phyloP scores from a whole-genome alignment of 2,113 vertebrate genomes.

The Chrysochloris asiatica region DNA sequence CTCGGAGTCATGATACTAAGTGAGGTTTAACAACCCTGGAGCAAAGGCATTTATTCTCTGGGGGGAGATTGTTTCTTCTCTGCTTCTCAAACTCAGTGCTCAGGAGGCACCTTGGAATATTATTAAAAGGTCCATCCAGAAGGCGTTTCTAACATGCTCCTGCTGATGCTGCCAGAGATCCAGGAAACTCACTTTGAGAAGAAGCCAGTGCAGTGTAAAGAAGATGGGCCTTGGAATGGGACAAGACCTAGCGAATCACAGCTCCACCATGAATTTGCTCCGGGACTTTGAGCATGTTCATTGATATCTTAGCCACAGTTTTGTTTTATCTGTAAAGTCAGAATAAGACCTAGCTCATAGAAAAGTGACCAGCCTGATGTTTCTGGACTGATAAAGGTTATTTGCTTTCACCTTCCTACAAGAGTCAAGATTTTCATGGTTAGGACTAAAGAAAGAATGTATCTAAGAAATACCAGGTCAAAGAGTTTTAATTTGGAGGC shows the following conservation, averaged over 20 bases:
- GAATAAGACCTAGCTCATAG: not conserved
- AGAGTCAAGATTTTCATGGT: not conserved
- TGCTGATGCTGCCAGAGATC: fast-evolving
- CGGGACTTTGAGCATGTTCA: not conserved
- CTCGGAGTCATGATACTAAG: not conserved
- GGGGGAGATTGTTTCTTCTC: not conserved
- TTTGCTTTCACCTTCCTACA: not conserved
- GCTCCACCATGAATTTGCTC: not conserved
- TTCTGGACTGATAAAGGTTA: not conserved
- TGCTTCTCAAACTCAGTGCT: not conserved
- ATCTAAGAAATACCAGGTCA: not conserved
- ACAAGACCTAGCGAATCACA: not conserved
- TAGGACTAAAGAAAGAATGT: not conserved
- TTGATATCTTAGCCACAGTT: not conserved
- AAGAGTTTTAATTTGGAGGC: too few species aligned
- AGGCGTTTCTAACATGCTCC: not conserved
- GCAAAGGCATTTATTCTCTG: not conserved
- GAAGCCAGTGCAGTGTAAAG: not conserved
- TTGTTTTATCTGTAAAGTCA: not conserved
- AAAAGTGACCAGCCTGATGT: not conserved
- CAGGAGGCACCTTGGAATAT: not conserved
- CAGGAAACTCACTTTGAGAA: not conserved
- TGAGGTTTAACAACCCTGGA: not conserved
- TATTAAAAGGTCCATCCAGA: not conserved
- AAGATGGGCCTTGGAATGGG: not conserved